Evolutionary conservation across 1,140 invertebrate species (phyloP).

Genomic region (Caenorhabditis tropicalis): DNA sequence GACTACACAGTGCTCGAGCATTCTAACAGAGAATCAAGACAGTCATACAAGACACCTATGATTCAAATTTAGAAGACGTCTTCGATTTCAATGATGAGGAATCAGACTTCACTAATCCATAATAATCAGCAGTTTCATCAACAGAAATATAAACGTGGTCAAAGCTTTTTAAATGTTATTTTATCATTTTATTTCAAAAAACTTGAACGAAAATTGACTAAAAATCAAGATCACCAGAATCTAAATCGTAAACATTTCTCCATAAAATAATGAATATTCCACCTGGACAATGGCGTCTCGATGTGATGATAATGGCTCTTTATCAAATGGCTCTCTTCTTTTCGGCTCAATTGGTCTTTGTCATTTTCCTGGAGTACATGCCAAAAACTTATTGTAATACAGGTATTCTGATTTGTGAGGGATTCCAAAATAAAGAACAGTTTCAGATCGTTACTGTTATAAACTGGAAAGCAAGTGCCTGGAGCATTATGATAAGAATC

Average conservation of each 20-base stretch:
- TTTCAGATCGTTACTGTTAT: neutral
- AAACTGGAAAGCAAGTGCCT: conserved; percentile 2
- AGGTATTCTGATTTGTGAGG: neutral
- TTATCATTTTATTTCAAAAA: too few species aligned
- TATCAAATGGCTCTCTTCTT: conserved; percentile 25
- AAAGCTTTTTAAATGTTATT: too few species aligned
- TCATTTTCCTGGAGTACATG: conserved; percentile 31
- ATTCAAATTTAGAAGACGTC: too few species aligned
- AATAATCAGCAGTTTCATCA: too few species aligned
- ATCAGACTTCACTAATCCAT: too few species aligned
- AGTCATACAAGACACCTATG: too few species aligned
- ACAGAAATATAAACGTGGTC: too few species aligned
- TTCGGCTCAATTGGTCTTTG: conserved; percentile 14
- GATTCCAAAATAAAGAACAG: neutral
- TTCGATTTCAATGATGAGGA: too few species aligned
- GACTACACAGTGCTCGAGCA: too few species aligned
- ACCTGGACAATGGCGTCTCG: conserved; percentile 14
- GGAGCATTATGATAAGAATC: neutral
- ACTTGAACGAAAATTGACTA: neutral
- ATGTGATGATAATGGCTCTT: conserved; percentile 3
- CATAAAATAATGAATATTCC: neutral
- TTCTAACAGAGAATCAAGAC: too few species aligned
- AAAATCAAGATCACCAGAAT: neutral
- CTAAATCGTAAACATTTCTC: neutral
- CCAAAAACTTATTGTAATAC: conserved; percentile 8